Conservation (phyloP, 2,113 vertebrate species). For the Gorilla gorilla region DNA sequence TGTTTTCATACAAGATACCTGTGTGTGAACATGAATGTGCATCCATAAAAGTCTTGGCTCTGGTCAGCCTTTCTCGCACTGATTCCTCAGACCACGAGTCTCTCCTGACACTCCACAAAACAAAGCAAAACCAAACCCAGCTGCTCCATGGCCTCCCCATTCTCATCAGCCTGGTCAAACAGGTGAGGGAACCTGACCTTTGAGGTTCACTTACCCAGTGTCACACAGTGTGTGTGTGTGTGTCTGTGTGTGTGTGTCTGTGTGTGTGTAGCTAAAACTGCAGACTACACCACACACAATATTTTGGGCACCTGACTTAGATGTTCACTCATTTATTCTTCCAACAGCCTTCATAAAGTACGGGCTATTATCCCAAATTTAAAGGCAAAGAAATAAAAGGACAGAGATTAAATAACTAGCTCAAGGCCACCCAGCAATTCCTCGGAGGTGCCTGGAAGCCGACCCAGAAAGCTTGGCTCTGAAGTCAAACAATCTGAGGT, state of each 20-base stretch:
- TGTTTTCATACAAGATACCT: background rate
- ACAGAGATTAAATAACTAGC: background rate
- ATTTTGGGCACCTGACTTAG: background rate
- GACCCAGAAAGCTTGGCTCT: background rate
- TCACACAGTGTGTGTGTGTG: accelerated
- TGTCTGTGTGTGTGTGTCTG: background rate
- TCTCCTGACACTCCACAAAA: background rate
- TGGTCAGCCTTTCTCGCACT: background rate
- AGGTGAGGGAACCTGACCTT: background rate
- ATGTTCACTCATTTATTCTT: background rate
- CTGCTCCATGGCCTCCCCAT: background rate
- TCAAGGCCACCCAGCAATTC: background rate
- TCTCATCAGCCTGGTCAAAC: background rate
- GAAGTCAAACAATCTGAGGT: background rate
- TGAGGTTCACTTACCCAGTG: background rate
- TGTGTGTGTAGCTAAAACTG: background rate
- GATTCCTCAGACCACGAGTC: background rate
- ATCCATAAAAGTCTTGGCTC: background rate
- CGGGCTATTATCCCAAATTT: background rate
- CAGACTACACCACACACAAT: background rate
- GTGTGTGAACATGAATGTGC: background rate
- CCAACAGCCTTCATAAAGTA: background rate
- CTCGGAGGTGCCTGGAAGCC: background rate
- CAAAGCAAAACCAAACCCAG: background rate
- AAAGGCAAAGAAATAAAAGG: background rate